Evolutionary conservation across 2,888 invertebrate species (phyloP).

Genomic region (Thereva nobilitata): DNA sequence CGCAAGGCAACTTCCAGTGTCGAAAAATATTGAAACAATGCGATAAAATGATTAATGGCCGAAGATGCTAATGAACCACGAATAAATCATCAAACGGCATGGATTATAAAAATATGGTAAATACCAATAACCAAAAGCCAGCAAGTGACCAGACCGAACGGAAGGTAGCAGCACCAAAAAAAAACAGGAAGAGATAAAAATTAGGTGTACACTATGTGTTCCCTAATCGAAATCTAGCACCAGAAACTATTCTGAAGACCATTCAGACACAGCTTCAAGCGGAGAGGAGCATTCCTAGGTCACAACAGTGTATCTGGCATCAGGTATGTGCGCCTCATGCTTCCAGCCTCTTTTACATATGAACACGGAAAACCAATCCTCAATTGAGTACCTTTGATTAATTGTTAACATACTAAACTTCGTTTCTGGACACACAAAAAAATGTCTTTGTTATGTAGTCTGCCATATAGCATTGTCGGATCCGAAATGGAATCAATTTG

Average conservation of each 20-base stretch:
- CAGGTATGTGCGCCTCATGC: background rate
- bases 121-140: conserved; percentile 4
- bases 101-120: conserved; percentile 27
- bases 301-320: conserved; percentile 8
- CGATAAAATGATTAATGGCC: conserved; percentile 33
- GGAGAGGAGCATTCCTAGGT: conserved; percentile 2
- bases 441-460: conserved; percentile 13
- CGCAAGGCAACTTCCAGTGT: background rate
- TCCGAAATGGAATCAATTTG: conserved; percentile 26
- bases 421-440: conserved; percentile 9
- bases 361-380: conserved; percentile 28
- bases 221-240: conserved; percentile 17
- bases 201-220: background rate
- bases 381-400: conserved; percentile 30
- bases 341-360: conserved; percentile 1
- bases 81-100: conserved; percentile 21
- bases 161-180: background rate
- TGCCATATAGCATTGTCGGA: background rate
- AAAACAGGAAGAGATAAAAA: conserved; percentile 22
- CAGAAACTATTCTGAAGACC: conserved; percentile 18
- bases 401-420: conserved; percentile 15
- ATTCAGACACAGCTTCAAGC: background rate
- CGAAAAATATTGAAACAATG: conserved; percentile 16
- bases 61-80: conserved; percentile 24
- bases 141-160: conserved; percentile 8